Percentiles rank a stretch among this genome's conserved stretches.
Evolutionary conservation across 2,113 vertebrate genomes (phyloP).

Genomic region (Aythya baeri): DNA sequence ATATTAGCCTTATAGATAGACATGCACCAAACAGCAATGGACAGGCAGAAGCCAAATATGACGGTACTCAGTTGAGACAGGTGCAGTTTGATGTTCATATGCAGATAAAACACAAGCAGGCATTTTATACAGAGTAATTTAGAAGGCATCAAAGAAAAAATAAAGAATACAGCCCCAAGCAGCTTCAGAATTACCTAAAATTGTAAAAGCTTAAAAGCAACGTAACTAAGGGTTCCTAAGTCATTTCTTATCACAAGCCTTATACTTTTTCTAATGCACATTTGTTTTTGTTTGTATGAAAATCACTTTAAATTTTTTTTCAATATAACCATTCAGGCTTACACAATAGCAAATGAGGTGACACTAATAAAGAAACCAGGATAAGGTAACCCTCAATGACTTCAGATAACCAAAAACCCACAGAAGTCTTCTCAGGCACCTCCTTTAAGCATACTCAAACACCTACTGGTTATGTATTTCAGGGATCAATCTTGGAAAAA

Average conservation of each 20-base stretch:
- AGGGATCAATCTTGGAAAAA: background rate
- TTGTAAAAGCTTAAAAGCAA: background rate
- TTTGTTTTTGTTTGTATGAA: background rate
- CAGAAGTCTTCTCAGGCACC: background rate
- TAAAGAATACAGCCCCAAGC: background rate
- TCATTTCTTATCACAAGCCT: background rate
- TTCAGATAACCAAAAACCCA: background rate
- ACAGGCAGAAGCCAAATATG: background rate
- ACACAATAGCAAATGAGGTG: fast-evolving
- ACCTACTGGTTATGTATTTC: fast-evolving
- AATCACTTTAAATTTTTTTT: background rate
- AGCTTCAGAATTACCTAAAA: background rate
- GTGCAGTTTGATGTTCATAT: fast-evolving
- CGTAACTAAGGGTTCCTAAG: background rate
- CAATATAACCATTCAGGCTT: background rate
- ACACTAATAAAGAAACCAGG: background rate
- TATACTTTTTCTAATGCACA: background rate
- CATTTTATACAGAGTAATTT: background rate
- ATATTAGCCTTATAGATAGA: background rate
- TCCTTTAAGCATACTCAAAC: background rate
- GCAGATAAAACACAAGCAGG: background rate
- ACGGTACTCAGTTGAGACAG: background rate
- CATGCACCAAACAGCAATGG: background rate
- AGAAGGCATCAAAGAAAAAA: background rate
- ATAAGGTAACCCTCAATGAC: background rate